phyloP scores from a whole-genome alignment of 2,113 vertebrate species.

The Ptilorrhoa leucosticta region DNA sequence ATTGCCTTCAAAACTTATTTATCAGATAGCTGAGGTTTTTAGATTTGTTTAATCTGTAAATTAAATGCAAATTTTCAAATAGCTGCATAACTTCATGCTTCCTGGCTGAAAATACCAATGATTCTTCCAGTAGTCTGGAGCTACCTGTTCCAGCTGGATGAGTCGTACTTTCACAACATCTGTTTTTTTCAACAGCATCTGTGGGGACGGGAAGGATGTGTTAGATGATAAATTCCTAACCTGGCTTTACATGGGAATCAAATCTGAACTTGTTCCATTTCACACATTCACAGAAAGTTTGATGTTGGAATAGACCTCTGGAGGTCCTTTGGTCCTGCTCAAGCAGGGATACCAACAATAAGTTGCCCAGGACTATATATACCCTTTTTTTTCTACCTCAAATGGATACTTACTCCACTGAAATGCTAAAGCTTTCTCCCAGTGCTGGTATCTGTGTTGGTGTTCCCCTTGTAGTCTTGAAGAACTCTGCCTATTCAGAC shows the following conservation, averaged over 20 bases:
- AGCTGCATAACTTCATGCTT: constrained; percentile 5
- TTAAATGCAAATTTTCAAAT: constrained; percentile 17
- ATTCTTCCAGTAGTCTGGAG: background rate
- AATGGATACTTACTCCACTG: background rate
- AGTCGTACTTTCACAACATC: background rate
- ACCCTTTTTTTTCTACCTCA: background rate
- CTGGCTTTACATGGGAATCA: background rate
- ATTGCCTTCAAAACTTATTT: background rate
- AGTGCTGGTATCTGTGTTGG: background rate
- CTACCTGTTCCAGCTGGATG: background rate
- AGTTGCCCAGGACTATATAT: background rate
- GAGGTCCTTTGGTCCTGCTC: background rate
- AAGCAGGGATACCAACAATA: background rate
- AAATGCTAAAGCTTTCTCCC: background rate
- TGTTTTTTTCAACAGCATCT: background rate
- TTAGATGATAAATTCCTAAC: background rate
- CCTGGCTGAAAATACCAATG: background rate
- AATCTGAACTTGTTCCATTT: background rate
- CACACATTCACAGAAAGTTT: background rate
- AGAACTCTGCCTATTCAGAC: background rate
- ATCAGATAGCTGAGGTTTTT: background rate
- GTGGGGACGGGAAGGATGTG: background rate
- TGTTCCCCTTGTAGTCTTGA: background rate
- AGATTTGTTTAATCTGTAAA: background rate
- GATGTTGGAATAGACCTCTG: background rate